A percentile compares a stretch with the other conserved stretches of the same genome.
phyloP scores from a whole-genome alignment of 1,140 invertebrate species.

The Tachypleus tridentatus region DNA sequence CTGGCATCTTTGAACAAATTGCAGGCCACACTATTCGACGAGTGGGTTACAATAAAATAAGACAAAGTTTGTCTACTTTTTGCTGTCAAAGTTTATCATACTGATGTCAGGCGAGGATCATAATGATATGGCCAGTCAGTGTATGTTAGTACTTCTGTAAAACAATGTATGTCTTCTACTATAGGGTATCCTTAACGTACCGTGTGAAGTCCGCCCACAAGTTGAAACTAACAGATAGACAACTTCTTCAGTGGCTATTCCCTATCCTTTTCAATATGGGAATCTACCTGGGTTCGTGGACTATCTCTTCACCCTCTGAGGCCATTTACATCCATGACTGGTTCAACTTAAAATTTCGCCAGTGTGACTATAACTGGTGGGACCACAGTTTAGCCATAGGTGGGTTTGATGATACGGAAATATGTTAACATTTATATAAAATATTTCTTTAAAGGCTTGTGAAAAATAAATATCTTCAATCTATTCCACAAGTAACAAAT shows the following conservation, averaged over 20 bases:
- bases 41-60: too few species aligned
- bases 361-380: conserved; percentile 84
- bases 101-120: too few species aligned
- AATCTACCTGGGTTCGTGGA: conserved; percentile 79
- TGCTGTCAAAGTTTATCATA: too few species aligned
- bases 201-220: conserved; percentile 86
- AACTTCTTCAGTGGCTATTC: conserved; percentile 77
- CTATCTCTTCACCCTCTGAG: conserved; percentile 57
- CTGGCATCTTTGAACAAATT: too few species aligned
- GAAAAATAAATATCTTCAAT: too few species aligned
- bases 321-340: conserved; percentile 61
- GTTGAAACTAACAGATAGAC: conserved; percentile 80
- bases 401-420: conserved; percentile 29
- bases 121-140: too few species aligned
- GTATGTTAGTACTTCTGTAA: too few species aligned
- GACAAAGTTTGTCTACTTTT: too few species aligned
- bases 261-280: conserved; percentile 74
- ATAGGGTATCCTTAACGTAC: conserved; percentile 74
- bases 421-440: not conserved
- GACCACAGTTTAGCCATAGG: conserved; percentile 75
- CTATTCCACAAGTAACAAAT: too few species aligned
- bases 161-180: not conserved
- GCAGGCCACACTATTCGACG: too few species aligned
- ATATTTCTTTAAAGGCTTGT: not conserved
- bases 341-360: conserved; percentile 59